Conservation (phyloP, 2,888 invertebrate species). For the Limnephilus auricula region DNA sequence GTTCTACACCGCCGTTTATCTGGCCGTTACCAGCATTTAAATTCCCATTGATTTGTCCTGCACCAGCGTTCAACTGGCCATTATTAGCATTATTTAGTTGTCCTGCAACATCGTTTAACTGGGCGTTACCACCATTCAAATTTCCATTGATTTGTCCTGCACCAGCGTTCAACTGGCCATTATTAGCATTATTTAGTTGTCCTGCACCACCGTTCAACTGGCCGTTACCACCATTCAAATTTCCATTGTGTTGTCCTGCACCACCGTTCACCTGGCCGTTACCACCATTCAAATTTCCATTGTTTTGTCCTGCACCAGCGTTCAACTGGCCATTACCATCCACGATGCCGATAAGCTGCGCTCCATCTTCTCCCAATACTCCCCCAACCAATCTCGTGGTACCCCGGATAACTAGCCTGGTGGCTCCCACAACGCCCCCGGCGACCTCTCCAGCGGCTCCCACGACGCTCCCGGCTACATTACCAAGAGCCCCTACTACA, state of each 20-base stretch:
- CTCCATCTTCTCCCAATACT: background rate
- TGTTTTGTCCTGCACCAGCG: no score
- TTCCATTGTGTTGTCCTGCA: no score
- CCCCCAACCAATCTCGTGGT: background rate
- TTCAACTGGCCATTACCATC: background rate
- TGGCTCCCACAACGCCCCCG: background rate
- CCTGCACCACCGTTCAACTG: background rate
- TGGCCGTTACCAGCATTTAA: no score
- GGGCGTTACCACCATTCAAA: no score
- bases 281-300: background rate
- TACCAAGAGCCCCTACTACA: background rate
- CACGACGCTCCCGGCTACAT: background rate
- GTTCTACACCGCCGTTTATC: no score
- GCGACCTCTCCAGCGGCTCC: background rate
- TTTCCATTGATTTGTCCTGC: no score
- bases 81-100: no score
- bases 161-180: no score
- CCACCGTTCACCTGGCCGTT: background rate
- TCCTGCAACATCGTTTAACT: no score
- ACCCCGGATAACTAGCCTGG: background rate
- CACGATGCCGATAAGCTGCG: background rate
- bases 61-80: no score
- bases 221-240: no score
- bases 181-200: background rate
- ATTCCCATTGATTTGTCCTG: no score